Base-by-base conservation (phyloP, 2,888 invertebrate species). In the Cephus nigrinus region DNA sequence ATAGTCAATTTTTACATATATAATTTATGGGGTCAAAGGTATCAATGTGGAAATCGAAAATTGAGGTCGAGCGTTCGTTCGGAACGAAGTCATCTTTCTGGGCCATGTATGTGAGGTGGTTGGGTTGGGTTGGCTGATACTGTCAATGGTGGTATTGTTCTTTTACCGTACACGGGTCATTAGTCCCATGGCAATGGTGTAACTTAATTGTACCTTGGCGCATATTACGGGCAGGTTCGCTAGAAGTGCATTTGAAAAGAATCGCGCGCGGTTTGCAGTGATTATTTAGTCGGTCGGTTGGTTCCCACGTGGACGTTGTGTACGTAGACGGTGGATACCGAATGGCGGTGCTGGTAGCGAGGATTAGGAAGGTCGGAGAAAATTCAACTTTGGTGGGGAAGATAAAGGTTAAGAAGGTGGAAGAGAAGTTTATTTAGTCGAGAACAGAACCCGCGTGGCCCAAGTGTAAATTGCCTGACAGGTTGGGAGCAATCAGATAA, bases 401-500 rank as follows among this genome's bases (percentile, higher is more conserved):
- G 36, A 71, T 3, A 36, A 30, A n/a, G 11, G 36, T 33, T 68
- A 76, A 73, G 69, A 40, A 69, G 35, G 30, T 69, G 36, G 30
- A 77, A 55, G 55, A 74, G 74, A 31, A 73, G 76, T 71, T 71
- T 31, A 71, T 71, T 71, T 71, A 71, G 31, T 33, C 71, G 71
- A 5, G 31, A 31, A 71, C 32, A 71, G 71, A 33, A 33, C 31
- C 15, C 15, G 71, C 32, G 33, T 71, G 32, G 33, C 31, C 30
- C 78, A 78, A 76, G 80, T 78, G 79, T 76, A 80, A 83, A 82
- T 80, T 81, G 79, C 75, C 78, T 71, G 75, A 68, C 77, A 79
- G 75, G 74, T 71, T 30, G 73, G 73, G 73, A 75, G 32, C 81
- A 81, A 87, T 86, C 84, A 84, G 85, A 87, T 85, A 87, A 86